Evolutionary conservation across 2,797 vertebrate genomes (phyloP).

Genomic region (Tinamus major): DNA sequence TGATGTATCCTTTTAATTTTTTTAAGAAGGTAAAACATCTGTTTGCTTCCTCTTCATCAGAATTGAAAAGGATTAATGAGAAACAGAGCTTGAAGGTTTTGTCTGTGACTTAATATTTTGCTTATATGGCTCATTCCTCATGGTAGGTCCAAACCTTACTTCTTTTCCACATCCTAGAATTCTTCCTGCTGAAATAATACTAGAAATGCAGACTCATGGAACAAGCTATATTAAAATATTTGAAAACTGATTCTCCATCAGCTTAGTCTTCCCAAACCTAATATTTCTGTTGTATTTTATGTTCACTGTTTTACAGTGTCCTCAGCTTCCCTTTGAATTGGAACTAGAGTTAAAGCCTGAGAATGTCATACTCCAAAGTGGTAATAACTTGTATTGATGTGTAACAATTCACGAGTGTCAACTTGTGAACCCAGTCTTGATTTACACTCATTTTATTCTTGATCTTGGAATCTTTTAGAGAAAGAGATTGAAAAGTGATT

Average conservation of each 20-base stretch:
- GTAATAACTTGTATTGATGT: neutral
- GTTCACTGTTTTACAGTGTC: neutral
- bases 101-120: conserved; percentile 5
- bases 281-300: neutral
- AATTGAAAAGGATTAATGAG: neutral
- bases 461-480: neutral
- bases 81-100: neutral
- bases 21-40: neutral
- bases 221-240: neutral
- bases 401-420: neutral
- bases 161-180: neutral
- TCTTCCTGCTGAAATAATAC: neutral
- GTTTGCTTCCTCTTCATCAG: neutral
- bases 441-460: neutral
- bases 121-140: neutral
- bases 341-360: neutral
- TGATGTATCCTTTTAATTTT: conserved; percentile 91
- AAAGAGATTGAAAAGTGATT: neutral
- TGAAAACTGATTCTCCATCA: neutral
- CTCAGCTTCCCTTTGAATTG: neutral
- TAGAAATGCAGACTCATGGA: neutral
- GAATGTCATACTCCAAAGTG: neutral
- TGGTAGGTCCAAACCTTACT: neutral
- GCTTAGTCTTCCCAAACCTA: neutral
- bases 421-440: neutral